phyloP scores from a whole-genome alignment of 2,113 vertebrate genomes.

The Fulica atra region DNA sequence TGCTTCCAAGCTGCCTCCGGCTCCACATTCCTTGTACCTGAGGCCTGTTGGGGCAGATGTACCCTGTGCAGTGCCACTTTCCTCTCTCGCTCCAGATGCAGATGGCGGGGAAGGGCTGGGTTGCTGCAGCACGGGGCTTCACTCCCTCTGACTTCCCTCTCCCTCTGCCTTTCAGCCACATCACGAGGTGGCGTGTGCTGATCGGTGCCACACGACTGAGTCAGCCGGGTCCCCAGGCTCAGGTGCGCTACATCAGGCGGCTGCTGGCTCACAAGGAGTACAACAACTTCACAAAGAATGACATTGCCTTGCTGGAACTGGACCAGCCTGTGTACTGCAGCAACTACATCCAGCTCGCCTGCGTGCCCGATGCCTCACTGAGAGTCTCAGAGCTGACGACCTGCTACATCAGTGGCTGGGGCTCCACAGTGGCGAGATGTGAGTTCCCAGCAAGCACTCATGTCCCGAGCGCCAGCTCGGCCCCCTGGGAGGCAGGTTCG shows the following conservation, averaged over 20 bases:
- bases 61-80: rapidly evolving
- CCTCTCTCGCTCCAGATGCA: neutral
- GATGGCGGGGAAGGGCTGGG: neutral
- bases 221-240: neutral
- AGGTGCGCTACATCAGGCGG: neutral
- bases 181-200: neutral
- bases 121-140: neutral
- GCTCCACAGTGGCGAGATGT: neutral
- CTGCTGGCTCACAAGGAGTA: neutral
- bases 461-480: neutral
- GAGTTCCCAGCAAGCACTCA: neutral
- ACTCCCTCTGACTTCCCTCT: neutral
- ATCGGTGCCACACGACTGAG: neutral
- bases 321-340: neutral
- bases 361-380: neutral
- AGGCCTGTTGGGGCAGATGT: rapidly evolving
- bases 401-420: constrained; percentile 54
- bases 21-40: rapidly evolving
- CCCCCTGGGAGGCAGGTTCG: neutral
- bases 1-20: neutral
- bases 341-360: constrained; percentile 17
- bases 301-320: constrained; percentile 29
- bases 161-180: neutral
- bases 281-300: rapidly evolving
- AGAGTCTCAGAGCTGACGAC: neutral